phyloP scores from a whole-genome alignment of 2,888 invertebrate genomes.

The Drosophila mettleri region DNA sequence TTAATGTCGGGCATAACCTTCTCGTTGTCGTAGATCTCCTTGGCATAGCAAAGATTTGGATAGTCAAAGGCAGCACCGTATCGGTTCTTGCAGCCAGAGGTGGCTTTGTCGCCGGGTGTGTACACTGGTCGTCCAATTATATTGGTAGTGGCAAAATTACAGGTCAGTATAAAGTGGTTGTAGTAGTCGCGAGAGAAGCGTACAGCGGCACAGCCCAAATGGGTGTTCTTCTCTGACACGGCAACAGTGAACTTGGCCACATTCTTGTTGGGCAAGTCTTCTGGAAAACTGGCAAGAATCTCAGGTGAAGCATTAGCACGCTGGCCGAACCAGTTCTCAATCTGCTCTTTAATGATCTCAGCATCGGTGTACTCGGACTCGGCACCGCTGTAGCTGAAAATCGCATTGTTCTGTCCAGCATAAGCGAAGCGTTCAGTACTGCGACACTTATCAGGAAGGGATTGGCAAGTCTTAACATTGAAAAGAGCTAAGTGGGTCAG shows the following conservation, averaged over 20 bases:
- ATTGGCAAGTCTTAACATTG: constrained; percentile 64
- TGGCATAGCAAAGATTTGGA: constrained; percentile 61
- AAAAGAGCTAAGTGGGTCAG: constrained; percentile 51
- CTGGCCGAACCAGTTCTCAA: constrained; percentile 61
- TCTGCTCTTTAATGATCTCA: constrained; percentile 62
- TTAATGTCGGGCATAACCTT: constrained; percentile 46
- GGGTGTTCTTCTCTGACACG: constrained; percentile 59
- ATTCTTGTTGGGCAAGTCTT: constrained; percentile 55
- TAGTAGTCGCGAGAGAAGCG: constrained; percentile 49
- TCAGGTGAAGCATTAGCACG: constrained; percentile 55
- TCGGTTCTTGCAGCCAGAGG: constrained; percentile 58
- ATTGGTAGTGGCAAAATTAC: constrained; percentile 62
- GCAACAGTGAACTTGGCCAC: constrained; percentile 63
- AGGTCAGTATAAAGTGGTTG: constrained; percentile 62
- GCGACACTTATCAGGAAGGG: constrained; percentile 60
- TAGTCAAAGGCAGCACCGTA: constrained; percentile 63
- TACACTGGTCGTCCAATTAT: constrained; percentile 60
- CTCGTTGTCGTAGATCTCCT: constrained; percentile 66
- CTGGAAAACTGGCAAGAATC: constrained; percentile 52
- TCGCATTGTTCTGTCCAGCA: constrained; percentile 63
- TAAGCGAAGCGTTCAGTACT: constrained; percentile 65
- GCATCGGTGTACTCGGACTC: constrained; percentile 63
- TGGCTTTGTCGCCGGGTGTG: constrained; percentile 58
- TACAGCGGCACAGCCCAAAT: constrained; percentile 63
- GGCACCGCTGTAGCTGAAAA: constrained; percentile 63